Evolutionary conservation across 2,888 invertebrate genomes (phyloP).

Genomic region (Neuroscelio doddi): DNA sequence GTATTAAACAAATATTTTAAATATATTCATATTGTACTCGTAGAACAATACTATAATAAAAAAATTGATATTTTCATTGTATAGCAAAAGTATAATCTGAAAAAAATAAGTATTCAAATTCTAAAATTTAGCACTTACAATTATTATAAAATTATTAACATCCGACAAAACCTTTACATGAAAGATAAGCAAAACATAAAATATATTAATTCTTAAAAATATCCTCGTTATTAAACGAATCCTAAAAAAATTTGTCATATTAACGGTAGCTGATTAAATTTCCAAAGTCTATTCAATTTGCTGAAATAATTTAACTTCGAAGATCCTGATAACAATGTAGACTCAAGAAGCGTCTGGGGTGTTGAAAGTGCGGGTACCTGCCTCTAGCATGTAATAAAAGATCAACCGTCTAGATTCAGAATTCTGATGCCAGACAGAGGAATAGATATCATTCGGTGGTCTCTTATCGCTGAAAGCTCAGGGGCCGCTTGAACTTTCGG

Average conservation of each 20-base stretch:
- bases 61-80: no score
- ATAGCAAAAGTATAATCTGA: no score
- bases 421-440: constrained; percentile 43
- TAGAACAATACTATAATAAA: no score
- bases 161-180: no score
- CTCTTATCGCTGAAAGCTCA: constrained; percentile 54
- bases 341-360: constrained; percentile 6
- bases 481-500: constrained; percentile 51
- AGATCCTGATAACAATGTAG: constrained; percentile 23
- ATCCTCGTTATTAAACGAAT: neutral
- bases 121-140: no score
- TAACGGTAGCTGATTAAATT: constrained; percentile 13
- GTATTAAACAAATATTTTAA: no score
- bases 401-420: constrained; percentile 31
- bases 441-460: constrained; percentile 45
- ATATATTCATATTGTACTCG: no score
- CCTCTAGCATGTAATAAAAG: constrained; percentile 29
- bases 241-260: neutral
- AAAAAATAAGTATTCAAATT: no score
- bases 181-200: no score
- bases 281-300: constrained; percentile 15
- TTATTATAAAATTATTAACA: no score
- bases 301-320: constrained; percentile 30
- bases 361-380: constrained; percentile 31
- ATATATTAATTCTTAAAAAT: constrained; percentile 5